Evolutionary conservation across 1,140 invertebrate genomes (phyloP).

Genomic region (Sitobion miscanthi): DNA sequence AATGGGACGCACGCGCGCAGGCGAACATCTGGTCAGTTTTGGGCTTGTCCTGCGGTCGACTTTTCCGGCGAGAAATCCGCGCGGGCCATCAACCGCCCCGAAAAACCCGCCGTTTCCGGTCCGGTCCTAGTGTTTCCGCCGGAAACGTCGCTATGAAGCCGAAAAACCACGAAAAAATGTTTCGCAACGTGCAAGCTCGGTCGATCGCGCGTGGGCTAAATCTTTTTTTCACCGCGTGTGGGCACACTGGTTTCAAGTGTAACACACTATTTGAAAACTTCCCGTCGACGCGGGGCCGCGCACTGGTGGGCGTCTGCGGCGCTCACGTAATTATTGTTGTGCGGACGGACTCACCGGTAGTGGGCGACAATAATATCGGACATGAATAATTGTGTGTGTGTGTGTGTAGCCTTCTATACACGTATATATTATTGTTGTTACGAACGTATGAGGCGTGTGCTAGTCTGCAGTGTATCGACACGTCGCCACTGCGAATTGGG

Average conservation of each 20-base stretch:
- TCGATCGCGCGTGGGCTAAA: constrained; percentile 23
- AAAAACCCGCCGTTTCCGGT: background rate
- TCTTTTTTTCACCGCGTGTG: constrained; percentile 37
- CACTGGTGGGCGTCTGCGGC: constrained; percentile 13
- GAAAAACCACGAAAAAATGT: background rate
- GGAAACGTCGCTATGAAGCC: background rate
- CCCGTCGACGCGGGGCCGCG: background rate
- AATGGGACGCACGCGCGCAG: background rate
- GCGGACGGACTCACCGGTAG: background rate
- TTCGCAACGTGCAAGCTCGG: background rate
- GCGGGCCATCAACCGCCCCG: background rate
- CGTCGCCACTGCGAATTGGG: constrained; percentile 38
- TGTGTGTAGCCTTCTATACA: background rate
- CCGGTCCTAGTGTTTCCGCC: background rate
- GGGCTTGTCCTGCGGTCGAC: too few species aligned
- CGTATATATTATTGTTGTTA: background rate
- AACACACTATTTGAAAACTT: constrained; percentile 35
- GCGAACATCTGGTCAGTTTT: background rate
- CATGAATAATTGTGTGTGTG: constrained; percentile 21
- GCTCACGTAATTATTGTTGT: constrained; percentile 47
- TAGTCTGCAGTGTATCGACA: background rate
- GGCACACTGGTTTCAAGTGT: constrained; percentile 56
- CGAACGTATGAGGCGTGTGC: background rate
- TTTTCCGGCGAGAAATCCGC: background rate
- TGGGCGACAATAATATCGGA: constrained; percentile 46